Conservation (phyloP, 2,888 invertebrate genomes). For the Helobdella robusta region DNA sequence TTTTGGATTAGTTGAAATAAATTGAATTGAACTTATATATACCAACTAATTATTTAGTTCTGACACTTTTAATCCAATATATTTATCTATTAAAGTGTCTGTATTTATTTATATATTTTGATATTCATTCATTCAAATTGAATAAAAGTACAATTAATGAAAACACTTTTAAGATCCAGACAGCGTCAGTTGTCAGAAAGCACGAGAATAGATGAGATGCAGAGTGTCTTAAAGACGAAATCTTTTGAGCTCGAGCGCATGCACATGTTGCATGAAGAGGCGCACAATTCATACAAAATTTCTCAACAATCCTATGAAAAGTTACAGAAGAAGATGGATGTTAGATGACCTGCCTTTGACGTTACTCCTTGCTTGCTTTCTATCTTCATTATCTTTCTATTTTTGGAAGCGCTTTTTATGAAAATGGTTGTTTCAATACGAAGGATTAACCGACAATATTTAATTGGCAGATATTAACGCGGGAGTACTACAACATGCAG, state of each 20-base stretch:
- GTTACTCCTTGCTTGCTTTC: too few relatives aligned
- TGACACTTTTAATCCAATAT: too few relatives aligned
- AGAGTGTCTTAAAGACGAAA: constrained; percentile 47
- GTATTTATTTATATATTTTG: too few relatives aligned
- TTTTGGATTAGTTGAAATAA: too few relatives aligned
- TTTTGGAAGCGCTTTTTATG: too few relatives aligned
- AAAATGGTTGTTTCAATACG: background rate
- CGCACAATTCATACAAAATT: constrained; percentile 43
- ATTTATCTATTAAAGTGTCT: too few relatives aligned
- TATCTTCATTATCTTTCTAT: too few relatives aligned
- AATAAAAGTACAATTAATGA: too few relatives aligned
- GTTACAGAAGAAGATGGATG: constrained; percentile 47
- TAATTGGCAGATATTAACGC: constrained; percentile 3
- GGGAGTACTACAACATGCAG: constrained; percentile 15
- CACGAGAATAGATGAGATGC: constrained; percentile 41
- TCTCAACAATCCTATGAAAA: constrained; percentile 47
- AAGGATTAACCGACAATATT: too few relatives aligned
- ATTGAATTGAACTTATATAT: too few relatives aligned
- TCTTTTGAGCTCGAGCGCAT: constrained; percentile 46
- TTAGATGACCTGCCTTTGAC: constrained; percentile 28
- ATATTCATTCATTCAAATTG: too few relatives aligned
- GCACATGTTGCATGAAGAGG: constrained; percentile 46
- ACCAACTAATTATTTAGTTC: too few relatives aligned
- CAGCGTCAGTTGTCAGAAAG: constrained; percentile 43
- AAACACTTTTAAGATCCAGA: constrained; percentile 41